Conservation (phyloP, 1,140 invertebrate genomes). For the Campoletis sonorensis region DNA sequence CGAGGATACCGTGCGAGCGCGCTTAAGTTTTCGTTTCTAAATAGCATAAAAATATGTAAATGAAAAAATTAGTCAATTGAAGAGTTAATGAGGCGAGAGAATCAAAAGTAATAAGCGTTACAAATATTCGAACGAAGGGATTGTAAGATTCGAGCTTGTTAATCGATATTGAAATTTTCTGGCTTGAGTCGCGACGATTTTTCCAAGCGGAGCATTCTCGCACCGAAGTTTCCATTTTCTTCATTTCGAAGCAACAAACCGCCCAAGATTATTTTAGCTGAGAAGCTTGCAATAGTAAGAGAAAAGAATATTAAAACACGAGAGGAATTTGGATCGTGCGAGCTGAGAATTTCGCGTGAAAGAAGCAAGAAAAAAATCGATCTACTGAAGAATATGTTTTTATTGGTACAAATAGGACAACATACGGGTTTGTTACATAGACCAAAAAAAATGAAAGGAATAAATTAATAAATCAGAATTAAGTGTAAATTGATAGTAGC, state of each 20-base stretch:
- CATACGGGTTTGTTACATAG: slow-evolving; percentile 45
- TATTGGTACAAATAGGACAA: slow-evolving; percentile 62
- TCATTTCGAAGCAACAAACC: neutral
- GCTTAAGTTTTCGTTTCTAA: slow-evolving; percentile 54
- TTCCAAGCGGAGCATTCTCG: too few species aligned
- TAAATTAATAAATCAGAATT: slow-evolving; percentile 22
- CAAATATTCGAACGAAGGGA: neutral
- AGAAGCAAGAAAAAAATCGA: slow-evolving; percentile 65
- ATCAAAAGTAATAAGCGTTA: neutral
- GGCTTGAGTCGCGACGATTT: too few species aligned
- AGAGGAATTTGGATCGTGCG: neutral
- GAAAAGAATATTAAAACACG: neutral
- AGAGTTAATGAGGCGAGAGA: neutral
- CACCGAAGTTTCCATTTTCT: neutral
- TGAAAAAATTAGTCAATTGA: too few species aligned
- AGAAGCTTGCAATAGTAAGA: neutral
- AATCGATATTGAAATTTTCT: too few species aligned
- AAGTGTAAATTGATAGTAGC: slow-evolving; percentile 13
- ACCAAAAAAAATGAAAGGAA: slow-evolving; percentile 28
- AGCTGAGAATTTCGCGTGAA: slow-evolving; percentile 44
- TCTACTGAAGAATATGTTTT: slow-evolving; percentile 64
- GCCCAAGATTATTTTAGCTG: neutral
- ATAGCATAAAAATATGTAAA: slow-evolving; percentile 32
- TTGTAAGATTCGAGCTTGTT: too few species aligned
- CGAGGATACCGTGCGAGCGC: slow-evolving; percentile 61